Evolutionary conservation across 2,888 invertebrate genomes (phyloP).

Genomic region (Orthosia incerta): DNA sequence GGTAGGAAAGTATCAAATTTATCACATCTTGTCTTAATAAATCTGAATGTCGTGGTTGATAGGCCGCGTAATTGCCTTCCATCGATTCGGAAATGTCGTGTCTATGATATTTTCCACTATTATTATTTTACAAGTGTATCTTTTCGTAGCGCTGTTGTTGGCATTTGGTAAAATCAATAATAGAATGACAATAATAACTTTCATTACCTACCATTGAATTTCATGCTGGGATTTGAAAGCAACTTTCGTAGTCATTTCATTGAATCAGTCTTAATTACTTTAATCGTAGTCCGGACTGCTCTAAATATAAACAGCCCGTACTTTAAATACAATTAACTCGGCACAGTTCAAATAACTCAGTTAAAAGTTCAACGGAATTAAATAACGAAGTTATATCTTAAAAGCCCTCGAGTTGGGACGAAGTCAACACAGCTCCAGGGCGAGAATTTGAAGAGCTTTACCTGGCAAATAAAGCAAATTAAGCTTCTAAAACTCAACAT

Average conservation of each 20-base stretch:
- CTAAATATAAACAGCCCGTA: slow-evolving; percentile 22
- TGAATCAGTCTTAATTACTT: slow-evolving; percentile 7
- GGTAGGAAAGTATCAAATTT: slow-evolving; percentile 6
- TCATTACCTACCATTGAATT: not conserved
- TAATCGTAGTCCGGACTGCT: slow-evolving; percentile 2
- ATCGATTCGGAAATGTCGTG: slow-evolving; percentile 19
- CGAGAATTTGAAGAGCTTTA: slow-evolving; percentile 35
- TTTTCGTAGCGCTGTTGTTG: no score
- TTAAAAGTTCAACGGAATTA: slow-evolving; percentile 54
- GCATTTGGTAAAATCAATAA: slow-evolving; percentile 8
- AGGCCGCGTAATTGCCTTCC: slow-evolving; percentile 7
- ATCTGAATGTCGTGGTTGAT: slow-evolving; percentile 25
- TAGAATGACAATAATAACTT: not conserved
- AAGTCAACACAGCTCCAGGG: slow-evolving; percentile 42
- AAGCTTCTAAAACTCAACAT: slow-evolving; percentile 59
- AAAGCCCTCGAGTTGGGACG: slow-evolving; percentile 29
- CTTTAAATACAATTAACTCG: slow-evolving; percentile 55
- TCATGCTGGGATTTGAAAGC: not conserved
- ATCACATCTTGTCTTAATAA: slow-evolving; percentile 41
- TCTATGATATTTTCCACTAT: slow-evolving; percentile 8
- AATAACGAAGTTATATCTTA: slow-evolving; percentile 47
- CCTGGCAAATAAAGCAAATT: slow-evolving; percentile 55
- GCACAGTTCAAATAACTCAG: slow-evolving; percentile 44
- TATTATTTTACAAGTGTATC: slow-evolving; percentile 4
- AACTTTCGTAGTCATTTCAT: slow-evolving; percentile 6